Evolutionary conservation across 1,140 invertebrate genomes (phyloP).

Genomic region (Caenorhabditis briggsae): DNA sequence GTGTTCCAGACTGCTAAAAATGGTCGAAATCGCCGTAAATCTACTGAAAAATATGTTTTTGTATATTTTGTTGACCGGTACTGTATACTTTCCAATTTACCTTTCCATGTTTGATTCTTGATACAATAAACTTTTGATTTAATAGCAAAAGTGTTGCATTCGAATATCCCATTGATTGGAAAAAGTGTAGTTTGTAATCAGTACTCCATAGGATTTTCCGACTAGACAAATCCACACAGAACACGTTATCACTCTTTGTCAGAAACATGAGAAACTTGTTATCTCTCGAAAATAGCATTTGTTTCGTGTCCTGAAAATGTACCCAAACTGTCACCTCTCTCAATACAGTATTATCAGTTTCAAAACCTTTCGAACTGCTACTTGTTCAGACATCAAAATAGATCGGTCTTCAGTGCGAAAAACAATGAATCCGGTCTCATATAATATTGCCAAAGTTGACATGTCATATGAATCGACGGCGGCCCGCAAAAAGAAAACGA

Average conservation of each 20-base stretch:
- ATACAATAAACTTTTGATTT: conserved; percentile 14
- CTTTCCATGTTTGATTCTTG: conserved; percentile 44
- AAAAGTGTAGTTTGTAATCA: conserved; percentile 41
- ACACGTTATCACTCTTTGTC: conserved; percentile 43
- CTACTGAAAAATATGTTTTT: too few species aligned
- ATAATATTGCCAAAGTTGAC: conserved; percentile 55
- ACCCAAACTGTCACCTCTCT: neutral
- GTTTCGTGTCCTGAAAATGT: conserved; percentile 43
- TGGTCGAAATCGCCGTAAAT: too few species aligned
- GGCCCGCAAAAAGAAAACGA: conserved; percentile 49
- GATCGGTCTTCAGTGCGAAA: conserved; percentile 50
- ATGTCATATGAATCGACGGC: conserved; percentile 52
- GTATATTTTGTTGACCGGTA: too few species aligned
- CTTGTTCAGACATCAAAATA: conserved; percentile 40
- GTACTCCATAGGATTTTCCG: conserved; percentile 29
- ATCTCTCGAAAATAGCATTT: conserved; percentile 43
- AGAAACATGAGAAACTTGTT: conserved; percentile 48
- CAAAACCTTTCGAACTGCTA: conserved; percentile 34
- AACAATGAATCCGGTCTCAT: conserved; percentile 56
- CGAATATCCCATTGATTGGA: conserved; percentile 37
- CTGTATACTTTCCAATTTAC: neutral
- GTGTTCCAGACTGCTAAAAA: too few species aligned
- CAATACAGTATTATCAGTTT: neutral
- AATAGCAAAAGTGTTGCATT: conserved; percentile 14
- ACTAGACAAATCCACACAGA: conserved; percentile 18